These are phyloP conservation scores for Perizoma flavofasciatum DNA, from an alignment of 2,888 invertebrate genomes.

Conservation along the genomic window DNA sequence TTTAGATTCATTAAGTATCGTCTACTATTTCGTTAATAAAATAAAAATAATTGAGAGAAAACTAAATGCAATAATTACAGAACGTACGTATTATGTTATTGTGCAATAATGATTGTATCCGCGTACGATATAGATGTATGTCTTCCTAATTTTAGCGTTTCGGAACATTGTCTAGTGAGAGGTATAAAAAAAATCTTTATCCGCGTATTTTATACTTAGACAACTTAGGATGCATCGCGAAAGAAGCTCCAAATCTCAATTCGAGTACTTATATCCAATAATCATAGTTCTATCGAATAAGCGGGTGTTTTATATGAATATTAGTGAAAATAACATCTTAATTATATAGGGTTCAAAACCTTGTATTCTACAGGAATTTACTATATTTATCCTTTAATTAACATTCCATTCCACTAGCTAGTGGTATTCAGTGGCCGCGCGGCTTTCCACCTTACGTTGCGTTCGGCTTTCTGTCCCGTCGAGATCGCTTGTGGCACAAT, in stretches of 20 bases:
- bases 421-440: conserved; percentile 36
- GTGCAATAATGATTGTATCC: conserved; percentile 54
- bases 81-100: conserved; percentile 43
- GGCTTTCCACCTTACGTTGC: conserved; percentile 48
- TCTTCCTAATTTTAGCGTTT: conserved; percentile 71
- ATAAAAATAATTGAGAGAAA: conserved; percentile 1
- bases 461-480: conserved; percentile 66
- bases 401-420: conserved; percentile 46
- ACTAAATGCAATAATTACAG: conserved; percentile 38
- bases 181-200: conserved; percentile 63
- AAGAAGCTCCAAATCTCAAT: conserved; percentile 64
- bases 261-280: conserved; percentile 56
- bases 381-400: conserved; percentile 56
- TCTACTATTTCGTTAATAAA: conserved; percentile 13
- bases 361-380: conserved; percentile 67
- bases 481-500: conserved; percentile 78
- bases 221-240: conserved; percentile 52
- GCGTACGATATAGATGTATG: conserved; percentile 75
- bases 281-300: conserved; percentile 55
- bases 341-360: conserved; percentile 66
- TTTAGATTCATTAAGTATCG: conserved; percentile 13
- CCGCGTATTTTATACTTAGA: conserved; percentile 71
- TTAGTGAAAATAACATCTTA: conserved; percentile 60
- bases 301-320: conserved; percentile 64
- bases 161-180: conserved; percentile 54